Evolutionary conservation across 2,113 vertebrate genomes (phyloP).

Genomic region (Notothenia rossii): DNA sequence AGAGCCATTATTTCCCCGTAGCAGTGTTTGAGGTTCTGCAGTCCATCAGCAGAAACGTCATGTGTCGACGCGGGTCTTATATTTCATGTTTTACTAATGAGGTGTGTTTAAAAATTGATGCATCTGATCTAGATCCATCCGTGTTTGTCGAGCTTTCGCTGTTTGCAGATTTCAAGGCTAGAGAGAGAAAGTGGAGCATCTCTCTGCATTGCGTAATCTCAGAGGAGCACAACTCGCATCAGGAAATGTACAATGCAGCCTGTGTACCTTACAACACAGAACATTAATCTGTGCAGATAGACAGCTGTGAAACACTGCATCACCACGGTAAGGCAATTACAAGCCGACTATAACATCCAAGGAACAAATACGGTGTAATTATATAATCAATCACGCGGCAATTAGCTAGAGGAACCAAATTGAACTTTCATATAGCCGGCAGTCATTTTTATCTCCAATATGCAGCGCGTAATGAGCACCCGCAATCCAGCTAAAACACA

Average conservation of each 20-base stretch:
- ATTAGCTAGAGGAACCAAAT: constrained; percentile 72
- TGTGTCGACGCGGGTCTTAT: constrained; percentile 35
- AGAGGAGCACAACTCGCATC: constrained; percentile 55
- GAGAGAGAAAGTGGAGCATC: constrained; percentile 53
- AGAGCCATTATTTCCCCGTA: background rate
- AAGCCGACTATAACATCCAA: constrained; percentile 47
- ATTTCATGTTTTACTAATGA: constrained; percentile 67
- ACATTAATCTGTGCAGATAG: constrained; percentile 6
- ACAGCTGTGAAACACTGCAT: constrained; percentile 39
- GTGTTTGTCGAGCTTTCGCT: constrained; percentile 26
- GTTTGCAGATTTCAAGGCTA: constrained; percentile 44
- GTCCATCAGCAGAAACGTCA: constrained; percentile 18
- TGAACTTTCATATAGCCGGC: constrained; percentile 75
- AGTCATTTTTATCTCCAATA: constrained; percentile 66
- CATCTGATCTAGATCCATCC: constrained; percentile 51
- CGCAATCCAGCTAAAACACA: constrained; percentile 57
- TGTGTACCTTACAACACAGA: background rate
- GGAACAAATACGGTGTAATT: constrained; percentile 68
- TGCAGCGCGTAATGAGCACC: constrained; percentile 59
- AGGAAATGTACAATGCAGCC: constrained; percentile 25
- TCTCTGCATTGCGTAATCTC: constrained; percentile 50
- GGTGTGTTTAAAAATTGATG: constrained; percentile 64
- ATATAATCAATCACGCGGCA: constrained; percentile 73
- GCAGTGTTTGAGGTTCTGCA: background rate
- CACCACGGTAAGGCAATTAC: constrained; percentile 26